phyloP scores from a whole-genome alignment of 1,140 invertebrate genomes.

The Drosophila rufa region DNA sequence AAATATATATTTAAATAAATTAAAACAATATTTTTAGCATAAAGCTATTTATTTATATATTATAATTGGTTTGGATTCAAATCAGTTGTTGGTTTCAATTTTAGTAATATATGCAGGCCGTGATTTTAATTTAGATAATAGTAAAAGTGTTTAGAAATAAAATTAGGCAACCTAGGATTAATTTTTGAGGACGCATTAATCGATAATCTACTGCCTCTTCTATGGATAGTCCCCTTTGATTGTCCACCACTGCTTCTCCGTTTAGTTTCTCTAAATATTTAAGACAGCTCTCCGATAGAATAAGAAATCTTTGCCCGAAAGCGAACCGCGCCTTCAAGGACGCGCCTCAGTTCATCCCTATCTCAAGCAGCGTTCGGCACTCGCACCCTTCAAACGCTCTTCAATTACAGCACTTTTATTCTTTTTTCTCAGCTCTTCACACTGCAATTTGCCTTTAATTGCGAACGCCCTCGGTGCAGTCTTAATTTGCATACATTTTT shows the following conservation, averaged over 20 bases:
- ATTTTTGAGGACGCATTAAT: too few relatives aligned
- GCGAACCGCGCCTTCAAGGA: conserved; percentile 32
- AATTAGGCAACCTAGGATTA: too few relatives aligned
- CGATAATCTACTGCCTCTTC: not conserved
- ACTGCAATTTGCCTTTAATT: conserved; percentile 53
- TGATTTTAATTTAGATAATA: too few relatives aligned
- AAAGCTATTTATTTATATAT: too few relatives aligned
- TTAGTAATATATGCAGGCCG: too few relatives aligned
- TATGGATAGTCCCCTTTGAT: not conserved
- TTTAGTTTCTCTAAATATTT: conserved; percentile 16
- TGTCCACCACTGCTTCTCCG: too few relatives aligned
- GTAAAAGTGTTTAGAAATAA: too few relatives aligned
- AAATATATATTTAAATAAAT: too few relatives aligned
- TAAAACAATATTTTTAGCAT: too few relatives aligned
- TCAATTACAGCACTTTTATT: conserved; percentile 48
- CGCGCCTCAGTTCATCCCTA: conserved; percentile 4
- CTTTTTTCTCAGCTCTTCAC: conserved; percentile 17
- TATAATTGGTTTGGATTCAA: too few relatives aligned
- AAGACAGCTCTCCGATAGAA: not conserved
- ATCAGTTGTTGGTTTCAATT: too few relatives aligned
- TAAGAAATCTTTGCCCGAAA: conserved; percentile 8
- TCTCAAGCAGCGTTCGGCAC: conserved; percentile 38
- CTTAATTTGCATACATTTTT: conserved; percentile 61
- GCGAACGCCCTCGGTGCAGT: conserved; percentile 30
- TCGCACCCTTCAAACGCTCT: conserved; percentile 49